Base-by-base conservation (phyloP, 2,888 invertebrate species). In the Cremastinae sp. region DNA sequence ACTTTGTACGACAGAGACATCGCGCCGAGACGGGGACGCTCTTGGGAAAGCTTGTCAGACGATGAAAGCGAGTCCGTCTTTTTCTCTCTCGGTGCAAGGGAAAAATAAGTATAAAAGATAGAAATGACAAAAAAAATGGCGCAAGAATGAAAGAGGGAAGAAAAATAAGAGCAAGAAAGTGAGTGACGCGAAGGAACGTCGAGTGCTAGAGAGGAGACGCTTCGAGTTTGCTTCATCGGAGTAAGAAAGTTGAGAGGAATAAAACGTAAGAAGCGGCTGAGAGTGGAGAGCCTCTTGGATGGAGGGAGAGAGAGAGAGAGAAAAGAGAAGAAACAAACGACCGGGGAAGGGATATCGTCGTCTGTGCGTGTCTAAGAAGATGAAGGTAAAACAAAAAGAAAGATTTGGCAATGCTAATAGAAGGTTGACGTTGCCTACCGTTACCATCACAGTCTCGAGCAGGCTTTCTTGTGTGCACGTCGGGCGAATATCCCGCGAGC, bases 401-500 rank as follows among this genome's bases (percentile, higher is more conserved):
- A n/a, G 10, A 68, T 62, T 72, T 68, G 56, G 68, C 58, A 55
- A 72, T 62, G 56, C 10, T 56, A 53, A 58, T 68, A 56, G 51
- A 51, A 70, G 37, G 28, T 35, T 62, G 49, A 75, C 12, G 55
- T 18, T 49, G 47, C 51, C 16, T 45, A 16, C 35, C 16, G 59
- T 22, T 45, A 41, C 45, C 22, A 18, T 55, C 35, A 18, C 64
- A 53, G n/a, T n/a, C n/a, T 16, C 22, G 16, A 56, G 62, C 41
- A 59, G 35, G n/a, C 39, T 39, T 22, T 53, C 53, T 20, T n/a
- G 9, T 61, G n/a, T 4, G 22, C 41, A 45, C n/a, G 39, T 37
- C 14, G 22, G 16, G 49, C 47, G 20, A 9, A n/a, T 35, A 55
- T 35, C 28, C 14, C 37, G 51, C 16, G 10, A n/a, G n/a, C n/a